phyloP scores from a whole-genome alignment of 30 jellyfish, hydroid and myxozoan genomes.

The Haliclystus octoradiatus region DNA sequence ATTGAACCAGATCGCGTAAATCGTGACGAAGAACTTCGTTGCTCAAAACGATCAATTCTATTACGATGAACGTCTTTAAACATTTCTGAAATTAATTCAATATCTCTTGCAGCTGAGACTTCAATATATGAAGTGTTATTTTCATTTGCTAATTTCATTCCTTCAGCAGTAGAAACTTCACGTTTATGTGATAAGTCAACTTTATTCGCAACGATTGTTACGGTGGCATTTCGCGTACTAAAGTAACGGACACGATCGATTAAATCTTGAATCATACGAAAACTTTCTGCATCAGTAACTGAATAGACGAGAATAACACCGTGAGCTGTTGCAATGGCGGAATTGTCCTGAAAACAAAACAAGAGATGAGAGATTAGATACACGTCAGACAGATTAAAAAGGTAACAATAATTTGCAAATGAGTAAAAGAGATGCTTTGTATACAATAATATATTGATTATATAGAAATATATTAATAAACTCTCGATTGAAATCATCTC shows the following conservation, averaged over 20 bases:
- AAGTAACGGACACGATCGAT: slow-evolving; percentile 28
- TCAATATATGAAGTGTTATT: slow-evolving; percentile 35
- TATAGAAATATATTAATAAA: no score
- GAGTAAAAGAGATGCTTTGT: no score
- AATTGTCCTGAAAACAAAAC: slow-evolving; percentile 23
- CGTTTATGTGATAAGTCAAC: slow-evolving; percentile 64
- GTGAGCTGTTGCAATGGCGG: slow-evolving; percentile 26
- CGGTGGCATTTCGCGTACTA: slow-evolving; percentile 30
- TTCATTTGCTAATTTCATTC: slow-evolving; percentile 34
- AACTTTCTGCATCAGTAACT: slow-evolving; percentile 51
- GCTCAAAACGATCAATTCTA: background rate
- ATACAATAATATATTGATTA: no score
- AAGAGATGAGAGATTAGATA: no score
- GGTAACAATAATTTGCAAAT: no score
- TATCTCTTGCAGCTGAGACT: slow-evolving; percentile 60
- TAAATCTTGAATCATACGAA: slow-evolving; percentile 25
- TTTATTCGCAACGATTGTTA: slow-evolving; percentile 68
- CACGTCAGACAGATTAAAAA: no score
- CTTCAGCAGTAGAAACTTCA: slow-evolving; percentile 43
- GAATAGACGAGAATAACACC: slow-evolving; percentile 59
- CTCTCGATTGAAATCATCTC: no score
- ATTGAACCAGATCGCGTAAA: background rate
- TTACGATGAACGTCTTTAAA: slow-evolving; percentile 16
- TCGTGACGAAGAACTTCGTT: background rate
- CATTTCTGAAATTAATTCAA: slow-evolving; percentile 33